These are phyloP conservation scores for Mythimna vitellina DNA, from an alignment of 2,888 invertebrate species.

Conservation along the genomic window DNA sequence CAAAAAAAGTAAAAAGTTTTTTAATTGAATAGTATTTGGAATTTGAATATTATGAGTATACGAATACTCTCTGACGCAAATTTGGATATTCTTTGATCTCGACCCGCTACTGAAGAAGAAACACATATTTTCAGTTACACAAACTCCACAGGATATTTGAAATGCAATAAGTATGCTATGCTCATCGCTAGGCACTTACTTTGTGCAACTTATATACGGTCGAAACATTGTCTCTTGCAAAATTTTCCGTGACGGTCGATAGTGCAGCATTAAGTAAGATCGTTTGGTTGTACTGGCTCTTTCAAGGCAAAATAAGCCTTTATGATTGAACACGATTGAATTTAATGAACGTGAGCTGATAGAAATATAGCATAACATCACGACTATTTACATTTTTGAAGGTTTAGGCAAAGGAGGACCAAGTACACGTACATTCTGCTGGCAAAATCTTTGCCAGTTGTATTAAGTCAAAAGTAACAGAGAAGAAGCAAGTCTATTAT, in stretches of 20 bases:
- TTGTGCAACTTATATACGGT: constrained; percentile 42
- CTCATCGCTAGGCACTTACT: constrained; percentile 30
- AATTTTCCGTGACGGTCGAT: constrained; percentile 46
- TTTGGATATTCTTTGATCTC: not conserved
- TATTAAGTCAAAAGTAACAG: too few species aligned
- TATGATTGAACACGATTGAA: not conserved
- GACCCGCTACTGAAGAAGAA: not conserved
- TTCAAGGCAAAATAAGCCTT: constrained; percentile 29
- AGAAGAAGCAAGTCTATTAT: not conserved
- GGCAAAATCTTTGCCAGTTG: too few species aligned
- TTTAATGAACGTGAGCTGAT: not conserved
- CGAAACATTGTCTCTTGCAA: constrained; percentile 52
- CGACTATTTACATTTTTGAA: not conserved
- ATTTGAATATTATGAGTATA: too few species aligned
- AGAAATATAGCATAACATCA: not conserved
- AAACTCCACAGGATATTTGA: constrained; percentile 40
- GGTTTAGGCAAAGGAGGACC: not conserved
- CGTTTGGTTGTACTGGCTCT: constrained; percentile 2
- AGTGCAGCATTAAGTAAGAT: constrained; percentile 36
- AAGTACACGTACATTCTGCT: not conserved
- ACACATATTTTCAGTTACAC: constrained; percentile 21
- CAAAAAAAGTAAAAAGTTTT: too few species aligned
- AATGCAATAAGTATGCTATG: constrained; percentile 39
- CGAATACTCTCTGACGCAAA: too few species aligned
- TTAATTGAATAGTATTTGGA: too few species aligned